Evolutionary conservation across 2,888 invertebrate species (phyloP), one percentile per base, ranked within the genome.

Genomic region (Morpho helenor): DNA sequence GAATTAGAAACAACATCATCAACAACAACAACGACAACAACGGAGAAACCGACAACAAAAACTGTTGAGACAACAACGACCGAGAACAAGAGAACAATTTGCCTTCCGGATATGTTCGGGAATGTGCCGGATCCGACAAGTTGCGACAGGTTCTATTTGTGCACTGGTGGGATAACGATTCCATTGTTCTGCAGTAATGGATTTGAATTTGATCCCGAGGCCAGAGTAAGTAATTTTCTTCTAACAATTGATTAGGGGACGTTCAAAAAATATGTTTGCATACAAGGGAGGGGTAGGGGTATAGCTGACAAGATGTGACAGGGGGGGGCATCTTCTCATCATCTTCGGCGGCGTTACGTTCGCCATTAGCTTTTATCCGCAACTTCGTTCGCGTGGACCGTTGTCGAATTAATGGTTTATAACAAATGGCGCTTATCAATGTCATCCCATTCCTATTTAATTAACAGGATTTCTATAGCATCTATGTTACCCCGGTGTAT

Each of bases 121-220:
- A 69, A 70, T 16, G 49, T 76, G 0, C 65, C 75, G 0, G 69
- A 77, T 53, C 75, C 72, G 6, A 59, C 66, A 0, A 49, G 56
- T 0, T 78, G 78, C 54, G 62, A 71, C 54, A 60, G 65, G 7
- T 78, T 68, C 59, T 74, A 65, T 52, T 63, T 76, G 66, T 77
- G 77, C 39, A 57, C 69, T 0, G 69, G 64, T 6, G 71, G 70
- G 0, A 49, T 57, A 0, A 57, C 70, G 0, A 60, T 75, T 22
- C 63, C 57, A 3, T 52, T 76, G 0, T 64, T 52, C 45, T 81
- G 82, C 47, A 58, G 66, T 0, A 60, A 62, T 7, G 76, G 73
- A 5, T 72, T 71, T 16, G 80, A 81, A 57, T 80, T 73, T 45
- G 71, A 76, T 58, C 67, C 67, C 3, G 57, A 51, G 0, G 9